These are phyloP conservation scores for Thalassophryne amazonica DNA, from an alignment of 2,797 vertebrate species.

Conservation along the genomic window DNA sequence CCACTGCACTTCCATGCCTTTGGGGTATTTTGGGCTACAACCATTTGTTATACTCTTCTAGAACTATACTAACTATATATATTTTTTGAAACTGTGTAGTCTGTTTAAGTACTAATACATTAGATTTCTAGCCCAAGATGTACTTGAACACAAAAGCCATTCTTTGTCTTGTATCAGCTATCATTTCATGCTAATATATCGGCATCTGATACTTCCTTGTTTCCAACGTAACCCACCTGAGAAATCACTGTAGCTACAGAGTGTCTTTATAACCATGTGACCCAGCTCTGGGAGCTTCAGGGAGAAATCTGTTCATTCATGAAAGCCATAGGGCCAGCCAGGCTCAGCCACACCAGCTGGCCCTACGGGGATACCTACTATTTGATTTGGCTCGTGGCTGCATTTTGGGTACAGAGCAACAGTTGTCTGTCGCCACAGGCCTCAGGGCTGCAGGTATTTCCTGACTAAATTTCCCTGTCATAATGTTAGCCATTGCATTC, in stretches of 20 bases:
- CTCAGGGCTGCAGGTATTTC: slow-evolving; percentile 87
- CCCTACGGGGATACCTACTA: slow-evolving; percentile 87
- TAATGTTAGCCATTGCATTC: slow-evolving; percentile 55
- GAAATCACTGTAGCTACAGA: slow-evolving; percentile 85
- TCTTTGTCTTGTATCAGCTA: slow-evolving; percentile 37
- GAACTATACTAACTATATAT: too few relatives aligned
- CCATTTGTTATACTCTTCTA: too few relatives aligned
- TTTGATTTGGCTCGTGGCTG: slow-evolving; percentile 90
- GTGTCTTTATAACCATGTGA: slow-evolving; percentile 83
- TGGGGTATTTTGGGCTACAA: too few relatives aligned
- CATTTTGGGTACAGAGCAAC: slow-evolving; percentile 84
- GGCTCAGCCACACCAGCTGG: slow-evolving; percentile 85
- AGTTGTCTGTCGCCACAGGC: slow-evolving; percentile 85
- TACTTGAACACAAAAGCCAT: slow-evolving; percentile 12
- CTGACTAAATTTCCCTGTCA: slow-evolving; percentile 83
- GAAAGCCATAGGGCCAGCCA: slow-evolving; percentile 67
- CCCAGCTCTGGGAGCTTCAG: slow-evolving; percentile 77
- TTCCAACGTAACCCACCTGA: slow-evolving; percentile 76
- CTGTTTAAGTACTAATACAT: too few relatives aligned
- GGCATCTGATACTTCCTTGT: slow-evolving; percentile 63
- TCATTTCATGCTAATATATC: slow-evolving; percentile 63
- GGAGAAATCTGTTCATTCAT: slow-evolving; percentile 87
- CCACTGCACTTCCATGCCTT: too few relatives aligned
- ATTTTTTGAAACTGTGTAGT: too few relatives aligned
- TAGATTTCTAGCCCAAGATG: too few relatives aligned